Conservation (phyloP, 2,113 vertebrate species). For the Sardina pilchardus region DNA sequence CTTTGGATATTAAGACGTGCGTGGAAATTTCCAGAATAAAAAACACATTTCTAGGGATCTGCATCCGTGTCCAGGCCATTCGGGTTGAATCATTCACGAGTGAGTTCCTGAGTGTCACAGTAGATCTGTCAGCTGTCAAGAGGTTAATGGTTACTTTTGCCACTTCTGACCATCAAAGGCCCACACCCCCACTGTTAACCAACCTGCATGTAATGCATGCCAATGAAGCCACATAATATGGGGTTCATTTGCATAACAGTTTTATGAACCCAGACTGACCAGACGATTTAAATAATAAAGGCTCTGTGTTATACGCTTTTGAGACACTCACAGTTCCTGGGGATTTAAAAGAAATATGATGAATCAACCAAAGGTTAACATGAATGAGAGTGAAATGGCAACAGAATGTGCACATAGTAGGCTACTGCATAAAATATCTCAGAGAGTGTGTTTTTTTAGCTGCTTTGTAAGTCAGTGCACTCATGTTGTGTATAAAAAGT, state of each 20-base stretch:
- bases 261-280: neutral
- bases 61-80: neutral
- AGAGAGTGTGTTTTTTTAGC: neutral
- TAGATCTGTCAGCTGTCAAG: constrained; percentile 5
- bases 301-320: neutral
- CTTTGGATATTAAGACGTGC: neutral
- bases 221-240: neutral
- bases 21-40: neutral
- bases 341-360: neutral
- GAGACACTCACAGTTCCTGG: neutral
- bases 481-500: neutral
- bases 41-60: neutral
- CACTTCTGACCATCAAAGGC: constrained; percentile 1
- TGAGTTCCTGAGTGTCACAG: neutral
- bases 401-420: neutral
- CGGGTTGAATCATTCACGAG: neutral
- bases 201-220: neutral
- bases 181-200: neutral
- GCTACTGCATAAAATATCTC: neutral
- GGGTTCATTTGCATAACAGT: neutral
- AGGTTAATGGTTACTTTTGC: neutral
- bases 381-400: neutral
- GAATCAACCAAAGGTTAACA: neutral
- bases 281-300: neutral
- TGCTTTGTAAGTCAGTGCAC: neutral